Evolutionary conservation across 2,888 invertebrate species (phyloP).

Genomic region (Dyspetes luteomarginatus): DNA sequence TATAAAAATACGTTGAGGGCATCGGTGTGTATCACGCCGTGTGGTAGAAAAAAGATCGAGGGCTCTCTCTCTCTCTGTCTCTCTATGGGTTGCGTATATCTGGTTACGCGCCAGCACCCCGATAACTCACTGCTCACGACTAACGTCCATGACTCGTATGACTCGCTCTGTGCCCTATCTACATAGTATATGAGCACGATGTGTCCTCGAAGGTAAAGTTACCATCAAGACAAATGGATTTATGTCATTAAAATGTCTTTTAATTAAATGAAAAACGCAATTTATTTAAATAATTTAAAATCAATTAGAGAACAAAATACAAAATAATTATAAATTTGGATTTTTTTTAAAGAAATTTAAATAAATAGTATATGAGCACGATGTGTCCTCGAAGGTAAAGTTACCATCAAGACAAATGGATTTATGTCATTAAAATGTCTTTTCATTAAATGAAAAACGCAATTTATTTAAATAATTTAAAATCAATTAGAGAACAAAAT

Average conservation of each 20-base stretch:
- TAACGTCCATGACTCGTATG: slow-evolving; percentile 33
- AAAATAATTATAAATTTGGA: background rate
- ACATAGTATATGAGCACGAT: background rate
- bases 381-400: too few species aligned
- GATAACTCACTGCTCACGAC: slow-evolving; percentile 54
- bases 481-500: too few species aligned
- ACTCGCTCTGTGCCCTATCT: slow-evolving; percentile 17
- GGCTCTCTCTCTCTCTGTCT: too few species aligned
- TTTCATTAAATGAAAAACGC: too few species aligned
- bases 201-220: slow-evolving; percentile 38
- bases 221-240: slow-evolving; percentile 14
- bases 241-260: background rate
- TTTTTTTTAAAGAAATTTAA: too few species aligned
- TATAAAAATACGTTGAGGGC: slow-evolving; percentile 64
- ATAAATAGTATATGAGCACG: too few species aligned
- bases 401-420: too few species aligned
- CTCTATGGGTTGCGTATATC: slow-evolving; percentile 35
- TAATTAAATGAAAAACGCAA: background rate
- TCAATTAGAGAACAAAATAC: background rate
- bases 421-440: too few species aligned
- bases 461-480: too few species aligned
- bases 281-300: background rate
- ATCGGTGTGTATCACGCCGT: slow-evolving; percentile 58
- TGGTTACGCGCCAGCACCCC: slow-evolving; percentile 62
- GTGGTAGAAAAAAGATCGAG: slow-evolving; percentile 35